A percentile compares a stretch with the other conserved stretches of the same genome.
Evolutionary conservation across 2,797 vertebrate genomes (phyloP).

Genomic region (Sebastes hubbsi): DNA sequence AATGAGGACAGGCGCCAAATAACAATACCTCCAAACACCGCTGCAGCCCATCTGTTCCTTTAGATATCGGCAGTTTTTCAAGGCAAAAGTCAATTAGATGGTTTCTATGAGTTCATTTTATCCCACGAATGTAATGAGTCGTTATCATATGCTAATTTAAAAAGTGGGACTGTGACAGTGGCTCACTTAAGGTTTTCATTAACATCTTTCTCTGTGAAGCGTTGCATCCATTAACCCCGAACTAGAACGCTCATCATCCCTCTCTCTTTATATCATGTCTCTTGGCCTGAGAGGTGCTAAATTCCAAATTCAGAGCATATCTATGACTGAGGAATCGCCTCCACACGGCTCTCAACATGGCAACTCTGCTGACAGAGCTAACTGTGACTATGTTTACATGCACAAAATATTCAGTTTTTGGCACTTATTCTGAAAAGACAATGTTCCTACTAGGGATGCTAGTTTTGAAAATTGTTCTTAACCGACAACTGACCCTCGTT

Average conservation of each 20-base stretch:
- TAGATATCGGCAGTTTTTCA: background rate
- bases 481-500: no score
- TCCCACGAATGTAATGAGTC: slow-evolving; percentile 39
- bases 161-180: slow-evolving; percentile 18
- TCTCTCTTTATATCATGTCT: background rate
- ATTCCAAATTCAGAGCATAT: no score
- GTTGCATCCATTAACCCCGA: slow-evolving; percentile 39
- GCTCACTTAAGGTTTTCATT: slow-evolving; percentile 55
- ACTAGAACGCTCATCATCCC: background rate
- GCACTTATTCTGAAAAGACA: no score
- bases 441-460: no score
- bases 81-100: slow-evolving; percentile 48
- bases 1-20: background rate
- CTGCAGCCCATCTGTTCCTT: background rate
- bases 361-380: no score
- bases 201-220: slow-evolving; percentile 20
- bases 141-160: slow-evolving; percentile 41
- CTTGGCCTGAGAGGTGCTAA: background rate
- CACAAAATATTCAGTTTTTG: no score
- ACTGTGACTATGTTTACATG: no score
- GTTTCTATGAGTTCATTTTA: slow-evolving; percentile 45
- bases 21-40: background rate
- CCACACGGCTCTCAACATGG: background rate
- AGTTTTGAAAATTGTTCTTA: no score
- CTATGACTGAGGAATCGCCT: background rate